Evolutionary conservation across 1,140 invertebrate genomes (phyloP).

Genomic region (Helicoverpa zea): DNA sequence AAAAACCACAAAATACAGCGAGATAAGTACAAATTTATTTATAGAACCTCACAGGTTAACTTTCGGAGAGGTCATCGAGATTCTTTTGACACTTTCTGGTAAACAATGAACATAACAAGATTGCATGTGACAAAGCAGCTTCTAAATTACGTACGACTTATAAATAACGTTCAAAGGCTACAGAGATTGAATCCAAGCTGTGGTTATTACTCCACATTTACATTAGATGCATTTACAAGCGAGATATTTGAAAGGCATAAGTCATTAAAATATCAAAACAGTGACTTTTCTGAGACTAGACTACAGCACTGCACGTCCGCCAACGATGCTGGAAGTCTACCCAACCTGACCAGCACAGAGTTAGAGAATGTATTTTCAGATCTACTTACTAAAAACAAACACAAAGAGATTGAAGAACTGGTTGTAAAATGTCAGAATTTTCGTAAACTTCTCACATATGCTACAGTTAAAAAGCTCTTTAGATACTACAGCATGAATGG

Average conservation of each 20-base stretch:
- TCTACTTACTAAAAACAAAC: slow-evolving; percentile 66
- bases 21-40: background rate
- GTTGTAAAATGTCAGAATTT: slow-evolving; percentile 66
- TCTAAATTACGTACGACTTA: slow-evolving; percentile 54
- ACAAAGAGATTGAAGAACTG: slow-evolving; percentile 63
- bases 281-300: slow-evolving; percentile 36
- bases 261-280: slow-evolving; percentile 51
- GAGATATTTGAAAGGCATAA: slow-evolving; percentile 61
- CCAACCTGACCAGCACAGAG: slow-evolving; percentile 62
- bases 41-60: background rate
- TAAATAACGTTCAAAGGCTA: slow-evolving; percentile 47
- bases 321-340: slow-evolving; percentile 51
- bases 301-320: slow-evolving; percentile 21
- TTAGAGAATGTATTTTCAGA: slow-evolving; percentile 63
- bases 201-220: slow-evolving; percentile 50
- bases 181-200: slow-evolving; percentile 28
- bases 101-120: slow-evolving; percentile 38
- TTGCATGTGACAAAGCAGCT: slow-evolving; percentile 52
- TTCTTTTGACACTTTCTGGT: background rate
- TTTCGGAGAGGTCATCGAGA: background rate
- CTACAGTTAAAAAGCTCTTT: slow-evolving; percentile 71
- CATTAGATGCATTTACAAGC: slow-evolving; percentile 62
- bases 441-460: slow-evolving; percentile 62
- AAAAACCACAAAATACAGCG: background rate
- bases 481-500: slow-evolving; percentile 70